These are phyloP conservation scores for Gymnodraco acuticeps DNA, from an alignment of 2,797 vertebrate species.

Conservation along the genomic window DNA sequence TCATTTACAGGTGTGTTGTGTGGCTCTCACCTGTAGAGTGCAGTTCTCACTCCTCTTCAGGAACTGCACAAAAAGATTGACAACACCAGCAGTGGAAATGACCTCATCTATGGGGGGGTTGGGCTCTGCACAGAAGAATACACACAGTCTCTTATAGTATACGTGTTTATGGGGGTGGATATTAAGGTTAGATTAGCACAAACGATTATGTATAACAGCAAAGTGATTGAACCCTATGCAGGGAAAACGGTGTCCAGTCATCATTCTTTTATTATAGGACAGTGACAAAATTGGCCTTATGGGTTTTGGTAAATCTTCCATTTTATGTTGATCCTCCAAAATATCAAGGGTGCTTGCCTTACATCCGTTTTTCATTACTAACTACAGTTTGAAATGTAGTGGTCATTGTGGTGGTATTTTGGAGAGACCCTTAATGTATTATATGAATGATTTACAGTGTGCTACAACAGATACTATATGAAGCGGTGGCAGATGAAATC, in stretches of 20 bases:
- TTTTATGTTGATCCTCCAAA: neutral
- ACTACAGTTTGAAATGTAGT: neutral
- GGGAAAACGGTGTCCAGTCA: no score
- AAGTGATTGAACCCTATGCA: neutral
- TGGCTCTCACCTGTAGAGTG: conserved; percentile 89
- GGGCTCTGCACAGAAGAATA: conserved; percentile 83
- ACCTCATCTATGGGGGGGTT: conserved; percentile 96
- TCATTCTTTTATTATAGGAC: neutral
- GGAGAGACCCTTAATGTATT: neutral
- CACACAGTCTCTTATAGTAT: neutral
- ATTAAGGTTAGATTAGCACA: neutral
- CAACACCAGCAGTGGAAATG: conserved; percentile 90
- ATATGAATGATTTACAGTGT: neutral
- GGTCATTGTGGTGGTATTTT: neutral
- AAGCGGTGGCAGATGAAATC: neutral
- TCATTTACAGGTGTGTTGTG: neutral
- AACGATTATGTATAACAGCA: neutral
- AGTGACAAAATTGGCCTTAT: no score
- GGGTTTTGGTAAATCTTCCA: neutral
- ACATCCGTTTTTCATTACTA: neutral
- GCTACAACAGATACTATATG: neutral
- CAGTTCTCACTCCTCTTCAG: conserved; percentile 92
- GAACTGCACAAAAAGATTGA: conserved; percentile 93
- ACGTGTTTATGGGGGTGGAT: no score
- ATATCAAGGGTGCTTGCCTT: neutral